Evolutionary conservation across 2,888 invertebrate species (phyloP).

Genomic region (Brachyptera risi): DNA sequence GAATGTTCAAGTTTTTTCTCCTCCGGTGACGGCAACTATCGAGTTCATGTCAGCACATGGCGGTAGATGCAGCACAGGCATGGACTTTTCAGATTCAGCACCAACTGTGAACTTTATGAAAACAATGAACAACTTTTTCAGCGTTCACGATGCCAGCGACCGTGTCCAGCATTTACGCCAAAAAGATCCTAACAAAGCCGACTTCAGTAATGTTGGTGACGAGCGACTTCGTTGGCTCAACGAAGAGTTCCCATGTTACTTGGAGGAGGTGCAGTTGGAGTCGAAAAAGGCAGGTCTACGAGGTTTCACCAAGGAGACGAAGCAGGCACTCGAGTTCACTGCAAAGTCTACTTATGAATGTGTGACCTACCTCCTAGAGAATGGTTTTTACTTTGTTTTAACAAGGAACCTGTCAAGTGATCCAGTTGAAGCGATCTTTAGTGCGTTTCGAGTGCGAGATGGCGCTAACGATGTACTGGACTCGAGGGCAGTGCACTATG

Average conservation of each 20-base stretch:
- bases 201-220: background rate
- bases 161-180: background rate
- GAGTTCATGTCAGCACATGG: background rate
- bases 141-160: background rate
- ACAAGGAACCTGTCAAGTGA: slow-evolving; percentile 2
- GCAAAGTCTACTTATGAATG: background rate
- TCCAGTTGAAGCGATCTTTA: background rate
- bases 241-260: background rate
- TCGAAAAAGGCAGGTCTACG: background rate
- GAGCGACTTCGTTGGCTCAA: background rate
- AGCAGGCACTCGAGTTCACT: background rate
- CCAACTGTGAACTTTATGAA: background rate
- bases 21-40: background rate
- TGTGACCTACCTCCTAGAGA: background rate
- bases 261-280: background rate
- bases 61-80: background rate
- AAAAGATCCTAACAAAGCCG: background rate
- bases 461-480: background rate
- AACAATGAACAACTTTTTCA: background rate
- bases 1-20: slow-evolving; percentile 1
- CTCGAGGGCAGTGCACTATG: background rate
- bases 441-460: background rate
- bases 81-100: background rate
- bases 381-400: background rate
- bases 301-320: background rate